These are phyloP conservation scores for Hetaerina titia DNA, from an alignment of 2,888 invertebrate genomes.

Conservation along the genomic window DNA sequence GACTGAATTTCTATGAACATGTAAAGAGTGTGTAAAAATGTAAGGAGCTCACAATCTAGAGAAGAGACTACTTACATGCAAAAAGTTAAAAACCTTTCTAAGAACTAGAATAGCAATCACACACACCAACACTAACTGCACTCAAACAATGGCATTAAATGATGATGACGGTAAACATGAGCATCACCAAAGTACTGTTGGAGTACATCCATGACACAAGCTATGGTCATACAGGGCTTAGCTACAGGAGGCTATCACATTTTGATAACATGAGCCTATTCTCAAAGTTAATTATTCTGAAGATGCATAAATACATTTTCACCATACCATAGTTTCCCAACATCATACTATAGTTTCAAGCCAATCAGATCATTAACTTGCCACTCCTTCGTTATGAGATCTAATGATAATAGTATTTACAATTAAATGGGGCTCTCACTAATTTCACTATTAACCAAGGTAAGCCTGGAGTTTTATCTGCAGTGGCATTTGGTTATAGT, in stretches of 20 bases:
- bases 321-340: too few relatives aligned
- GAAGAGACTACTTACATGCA: slow-evolving; percentile 51
- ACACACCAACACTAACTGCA: slow-evolving; percentile 41
- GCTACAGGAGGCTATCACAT: background rate
- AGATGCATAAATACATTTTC: too few relatives aligned
- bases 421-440: too few relatives aligned
- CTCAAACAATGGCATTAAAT: background rate
- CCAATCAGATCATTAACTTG: too few relatives aligned
- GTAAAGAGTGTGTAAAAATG: background rate
- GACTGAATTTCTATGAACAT: background rate
- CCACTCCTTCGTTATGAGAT: too few relatives aligned
- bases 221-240: background rate
- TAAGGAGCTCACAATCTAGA: slow-evolving; percentile 16
- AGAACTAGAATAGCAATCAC: background rate
- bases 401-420: too few relatives aligned
- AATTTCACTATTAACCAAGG: too few relatives aligned
- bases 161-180: slow-evolving; percentile 24
- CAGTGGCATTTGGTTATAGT: too few relatives aligned
- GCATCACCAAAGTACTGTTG: slow-evolving; percentile 37
- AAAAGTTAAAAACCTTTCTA: background rate
- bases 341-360: too few relatives aligned
- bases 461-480: too few relatives aligned
- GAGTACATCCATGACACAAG: background rate
- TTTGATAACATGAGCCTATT: background rate
- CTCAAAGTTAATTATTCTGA: too few relatives aligned